Percentiles rank a stretch among this genome's conserved stretches.
phyloP scores from a whole-genome alignment of 92 coral and sea anemone species.

The Paragorgia papillata region DNA sequence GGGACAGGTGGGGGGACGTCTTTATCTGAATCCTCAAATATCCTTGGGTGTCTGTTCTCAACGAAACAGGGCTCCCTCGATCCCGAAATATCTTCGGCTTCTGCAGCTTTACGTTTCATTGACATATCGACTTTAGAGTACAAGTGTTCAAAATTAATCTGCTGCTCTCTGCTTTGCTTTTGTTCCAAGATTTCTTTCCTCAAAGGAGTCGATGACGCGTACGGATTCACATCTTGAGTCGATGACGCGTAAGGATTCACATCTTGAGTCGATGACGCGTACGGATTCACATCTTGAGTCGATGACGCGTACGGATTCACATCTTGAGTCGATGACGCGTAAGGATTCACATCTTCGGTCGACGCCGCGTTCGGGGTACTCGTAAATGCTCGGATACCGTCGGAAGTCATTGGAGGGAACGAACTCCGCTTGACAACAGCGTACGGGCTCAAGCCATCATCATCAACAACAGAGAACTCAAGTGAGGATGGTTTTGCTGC shows the following conservation, averaged over 20 bases:
- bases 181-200: constrained; percentile 10
- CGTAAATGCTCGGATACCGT: neutral
- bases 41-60: constrained; percentile 63
- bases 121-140: constrained; percentile 77
- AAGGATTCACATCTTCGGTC: constrained; percentile 55
- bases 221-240: constrained; percentile 54
- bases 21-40: constrained; percentile 11
- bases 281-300: constrained; percentile 54
- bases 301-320: constrained; percentile 41
- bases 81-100: constrained; percentile 65
- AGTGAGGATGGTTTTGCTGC: constrained; percentile 16
- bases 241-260: too few relatives aligned
- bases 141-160: constrained; percentile 45
- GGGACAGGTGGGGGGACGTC: constrained; percentile 29
- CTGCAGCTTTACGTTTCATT: constrained; percentile 63
- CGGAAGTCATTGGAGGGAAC: neutral
- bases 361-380: constrained; percentile 43
- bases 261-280: constrained; percentile 83
- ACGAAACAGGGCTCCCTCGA: constrained; percentile 73
- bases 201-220: constrained; percentile 72
- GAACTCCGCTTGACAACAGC: constrained; percentile 63
- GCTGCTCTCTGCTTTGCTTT: neutral
- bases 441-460: constrained; percentile 76
- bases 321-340: constrained; percentile 83
- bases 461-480: constrained; percentile 67